Evolutionary conservation across 1,140 invertebrate species (phyloP), one percentile per base, ranked within the genome.

Genomic region (Mercenaria mercenaria): DNA sequence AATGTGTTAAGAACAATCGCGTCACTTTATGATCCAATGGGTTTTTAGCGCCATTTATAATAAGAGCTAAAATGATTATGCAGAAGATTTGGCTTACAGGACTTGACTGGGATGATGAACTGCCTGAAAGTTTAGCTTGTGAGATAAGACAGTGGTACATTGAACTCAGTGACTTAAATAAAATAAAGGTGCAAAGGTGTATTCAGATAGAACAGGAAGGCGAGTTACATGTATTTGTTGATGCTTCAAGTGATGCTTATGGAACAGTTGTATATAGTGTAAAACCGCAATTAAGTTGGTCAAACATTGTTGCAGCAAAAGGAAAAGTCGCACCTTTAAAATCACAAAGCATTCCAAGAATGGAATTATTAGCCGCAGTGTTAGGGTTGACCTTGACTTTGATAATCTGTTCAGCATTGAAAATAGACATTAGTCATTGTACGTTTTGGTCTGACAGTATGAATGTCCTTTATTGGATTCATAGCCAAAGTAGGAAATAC

Each of bases 71-170:
- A 67, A 39, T 88, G 10, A 39, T 90, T 0, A 56, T 91, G 39
- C 85, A 88, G 67, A 69, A 91, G 29, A 88, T 91, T 47, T 91
- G 90, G 81, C 39, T 74, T 10, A 61, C n/a, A 77, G 80, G 85
- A 13, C 15, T 61, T 26, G 67, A 91, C 26, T 91, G 84, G 79
- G 84, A 83, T 83, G 80, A 84, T 32, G 0, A 52, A 39, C n/a
- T 91, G 15, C 50, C 29, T 41, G 37, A 82, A 34, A 29, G 11
- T 20, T 29, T 86, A 26, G 50, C 47, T 37, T n/a, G 15, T 13
- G 80, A 90, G 6, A 29, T 43, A 10, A 26, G 81, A 23, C 37
- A 41, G 23, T 86, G 89, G 82, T 90, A 86, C 43, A 59, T 43
- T 37, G 89, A 90, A 47, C 64, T 90, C 4, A 81, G 47, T 34